Evolutionary conservation across 1,140 invertebrate species (phyloP).

Genomic region (Anagrus nilaparvatae): DNA sequence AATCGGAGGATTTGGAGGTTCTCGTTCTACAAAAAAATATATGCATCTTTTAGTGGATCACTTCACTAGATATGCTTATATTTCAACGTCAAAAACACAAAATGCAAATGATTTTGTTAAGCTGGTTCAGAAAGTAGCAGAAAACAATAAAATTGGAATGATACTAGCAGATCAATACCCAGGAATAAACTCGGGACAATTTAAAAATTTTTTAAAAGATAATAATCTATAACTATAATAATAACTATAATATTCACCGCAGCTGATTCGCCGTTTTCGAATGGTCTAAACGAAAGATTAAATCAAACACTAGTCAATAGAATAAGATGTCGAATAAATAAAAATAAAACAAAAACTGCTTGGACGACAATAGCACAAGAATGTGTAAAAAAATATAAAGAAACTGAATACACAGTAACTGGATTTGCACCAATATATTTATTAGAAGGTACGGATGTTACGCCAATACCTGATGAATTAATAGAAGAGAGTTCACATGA

Average conservation of each 20-base stretch:
- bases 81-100: conserved; percentile 28
- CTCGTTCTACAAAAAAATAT: conserved; percentile 27
- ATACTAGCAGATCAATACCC: conserved; percentile 17
- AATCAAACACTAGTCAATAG: conserved; percentile 16
- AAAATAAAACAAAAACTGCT: conserved; percentile 7
- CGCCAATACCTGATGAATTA: conserved; percentile 7
- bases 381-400: conserved; percentile 12
- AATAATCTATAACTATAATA: conserved; percentile 11
- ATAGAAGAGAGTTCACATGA: conserved; percentile 1
- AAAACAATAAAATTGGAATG: conserved; percentile 21
- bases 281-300: conserved; percentile 15
- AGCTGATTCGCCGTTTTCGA: conserved; percentile 13
- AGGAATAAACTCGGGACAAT: conserved; percentile 17
- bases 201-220: conserved; percentile 14
- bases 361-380: conserved; percentile 12
- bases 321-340: conserved; percentile 13
- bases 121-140: conserved; percentile 19
- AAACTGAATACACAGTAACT: conserved; percentile 11
- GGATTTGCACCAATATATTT: conserved; percentile 10
- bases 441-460: conserved; percentile 6
- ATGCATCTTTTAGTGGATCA: conserved; percentile 25
- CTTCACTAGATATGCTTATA: conserved; percentile 28
- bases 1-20: conserved; percentile 27
- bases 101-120: conserved; percentile 30
- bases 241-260: conserved; percentile 17